These are phyloP conservation scores for Acheta domesticus DNA, from an alignment of 2,888 invertebrate genomes.

Conservation along the genomic window DNA sequence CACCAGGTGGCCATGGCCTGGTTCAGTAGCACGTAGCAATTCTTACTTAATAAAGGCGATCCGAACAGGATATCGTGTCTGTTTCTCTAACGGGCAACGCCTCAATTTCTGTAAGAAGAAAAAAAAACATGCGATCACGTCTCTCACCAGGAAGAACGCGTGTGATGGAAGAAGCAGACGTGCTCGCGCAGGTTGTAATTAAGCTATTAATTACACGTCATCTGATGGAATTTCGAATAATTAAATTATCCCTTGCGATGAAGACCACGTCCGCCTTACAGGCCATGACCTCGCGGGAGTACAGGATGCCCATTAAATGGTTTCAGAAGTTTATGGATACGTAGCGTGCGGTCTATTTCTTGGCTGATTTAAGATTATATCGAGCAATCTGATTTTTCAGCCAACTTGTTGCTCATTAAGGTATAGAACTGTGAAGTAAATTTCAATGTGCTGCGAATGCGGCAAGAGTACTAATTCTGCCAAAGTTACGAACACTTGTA, in stretches of 20 bases:
- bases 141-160: conserved; percentile 6
- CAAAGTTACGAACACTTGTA: too few relatives aligned
- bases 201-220: conserved; percentile 7
- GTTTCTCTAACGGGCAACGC: not conserved
- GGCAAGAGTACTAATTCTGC: too few relatives aligned
- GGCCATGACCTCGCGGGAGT: not conserved
- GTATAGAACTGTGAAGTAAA: too few relatives aligned
- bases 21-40: conserved; percentile 1
- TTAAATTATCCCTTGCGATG: conserved; percentile 18
- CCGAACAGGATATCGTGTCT: not conserved
- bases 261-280: not conserved
- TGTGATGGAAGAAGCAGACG: conserved; percentile 9
- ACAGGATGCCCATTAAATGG: not conserved
- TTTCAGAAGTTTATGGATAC: too few relatives aligned
- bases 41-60: conserved; percentile 18
- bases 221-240: conserved; percentile 4
- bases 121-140: not conserved
- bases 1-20: conserved; percentile 18
- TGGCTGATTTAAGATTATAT: too few relatives aligned
- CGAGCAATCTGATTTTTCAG: too few relatives aligned
- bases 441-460: too few relatives aligned
- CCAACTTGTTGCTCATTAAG: too few relatives aligned
- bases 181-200: not conserved
- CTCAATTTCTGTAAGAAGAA: not conserved
- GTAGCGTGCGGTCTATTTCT: too few relatives aligned